Evolutionary conservation across 2,888 invertebrate species (phyloP).

Genomic region (Odontomyia ornata): DNA sequence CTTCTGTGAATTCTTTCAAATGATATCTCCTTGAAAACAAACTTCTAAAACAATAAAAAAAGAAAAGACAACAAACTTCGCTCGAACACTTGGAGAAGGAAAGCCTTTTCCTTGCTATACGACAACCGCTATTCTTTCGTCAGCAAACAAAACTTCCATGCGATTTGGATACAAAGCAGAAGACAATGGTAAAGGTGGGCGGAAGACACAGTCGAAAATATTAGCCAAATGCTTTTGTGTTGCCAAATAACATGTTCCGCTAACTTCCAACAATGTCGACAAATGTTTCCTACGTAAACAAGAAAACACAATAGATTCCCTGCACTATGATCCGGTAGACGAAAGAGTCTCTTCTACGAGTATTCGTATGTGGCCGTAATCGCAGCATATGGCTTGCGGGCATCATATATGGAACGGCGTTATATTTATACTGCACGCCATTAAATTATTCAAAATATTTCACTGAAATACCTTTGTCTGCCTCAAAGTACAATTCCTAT

Average conservation of each 20-base stretch:
- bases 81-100: neutral
- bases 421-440: slow-evolving; percentile 24
- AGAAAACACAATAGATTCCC: slow-evolving; percentile 12
- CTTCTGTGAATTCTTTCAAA: neutral
- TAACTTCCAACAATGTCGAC: slow-evolving; percentile 28
- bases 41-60: slow-evolving; percentile 4
- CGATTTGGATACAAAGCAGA: neutral
- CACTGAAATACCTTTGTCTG: slow-evolving; percentile 38
- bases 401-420: neutral
- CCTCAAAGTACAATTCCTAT: slow-evolving; percentile 39
- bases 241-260: slow-evolving; percentile 15
- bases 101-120: neutral
- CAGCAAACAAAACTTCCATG: neutral
- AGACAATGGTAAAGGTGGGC: slow-evolving; percentile 9
- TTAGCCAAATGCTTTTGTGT: slow-evolving; percentile 39
- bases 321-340: neutral
- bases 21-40: slow-evolving; percentile 2
- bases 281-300: slow-evolving; percentile 30
- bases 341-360: slow-evolving; percentile 1
- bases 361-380: no score
- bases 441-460: slow-evolving; percentile 45
- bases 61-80: slow-evolving; percentile 3
- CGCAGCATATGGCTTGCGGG: neutral
- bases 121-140: neutral
- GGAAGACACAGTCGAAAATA: slow-evolving; percentile 23